phyloP scores from a whole-genome alignment of 2,888 invertebrate genomes.

The Cheilosia variabilis region DNA sequence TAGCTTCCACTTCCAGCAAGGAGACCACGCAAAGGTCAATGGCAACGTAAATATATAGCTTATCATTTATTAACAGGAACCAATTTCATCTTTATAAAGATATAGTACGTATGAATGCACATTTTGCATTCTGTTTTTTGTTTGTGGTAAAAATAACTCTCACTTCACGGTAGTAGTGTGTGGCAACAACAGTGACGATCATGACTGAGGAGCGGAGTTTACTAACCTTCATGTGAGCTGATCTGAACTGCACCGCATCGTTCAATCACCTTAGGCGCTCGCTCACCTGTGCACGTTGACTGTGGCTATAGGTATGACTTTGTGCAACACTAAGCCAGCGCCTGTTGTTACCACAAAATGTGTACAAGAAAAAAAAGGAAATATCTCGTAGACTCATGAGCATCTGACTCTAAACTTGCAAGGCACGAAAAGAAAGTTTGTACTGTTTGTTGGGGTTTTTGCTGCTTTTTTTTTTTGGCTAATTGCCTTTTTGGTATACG shows the following conservation, averaged over 20 bases:
- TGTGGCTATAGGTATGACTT: conserved; percentile 14
- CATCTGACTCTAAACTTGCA: conserved; percentile 58
- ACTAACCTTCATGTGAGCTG: conserved; percentile 73
- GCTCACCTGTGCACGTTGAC: conserved; percentile 67
- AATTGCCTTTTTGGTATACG: conserved; percentile 65
- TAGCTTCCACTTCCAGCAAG: conserved; percentile 17
- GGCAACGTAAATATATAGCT: conserved; percentile 70
- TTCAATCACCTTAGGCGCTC: conserved; percentile 60
- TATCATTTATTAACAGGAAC: conserved; percentile 52
- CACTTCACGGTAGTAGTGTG: conserved; percentile 51
- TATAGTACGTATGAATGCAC: neutral
- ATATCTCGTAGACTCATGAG: conserved; percentile 50
- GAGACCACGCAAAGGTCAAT: conserved; percentile 63
- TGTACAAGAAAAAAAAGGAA: conserved; percentile 14
- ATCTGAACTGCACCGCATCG: conserved; percentile 72
- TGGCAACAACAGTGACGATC: conserved; percentile 37
- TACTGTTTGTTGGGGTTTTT: conserved; percentile 11
- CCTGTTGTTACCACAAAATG: conserved; percentile 33
- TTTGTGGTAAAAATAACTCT: conserved; percentile 72
- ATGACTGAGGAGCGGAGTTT: conserved; percentile 53
- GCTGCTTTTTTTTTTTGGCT: conserved; percentile 58
- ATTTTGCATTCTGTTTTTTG: conserved; percentile 1
- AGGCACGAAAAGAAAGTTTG: conserved; percentile 74
- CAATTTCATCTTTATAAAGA: conserved; percentile 17
- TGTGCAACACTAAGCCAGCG: conserved; percentile 51